Base-by-base conservation (phyloP, 2,113 vertebrate species). In the Isichthys henryi region DNA sequence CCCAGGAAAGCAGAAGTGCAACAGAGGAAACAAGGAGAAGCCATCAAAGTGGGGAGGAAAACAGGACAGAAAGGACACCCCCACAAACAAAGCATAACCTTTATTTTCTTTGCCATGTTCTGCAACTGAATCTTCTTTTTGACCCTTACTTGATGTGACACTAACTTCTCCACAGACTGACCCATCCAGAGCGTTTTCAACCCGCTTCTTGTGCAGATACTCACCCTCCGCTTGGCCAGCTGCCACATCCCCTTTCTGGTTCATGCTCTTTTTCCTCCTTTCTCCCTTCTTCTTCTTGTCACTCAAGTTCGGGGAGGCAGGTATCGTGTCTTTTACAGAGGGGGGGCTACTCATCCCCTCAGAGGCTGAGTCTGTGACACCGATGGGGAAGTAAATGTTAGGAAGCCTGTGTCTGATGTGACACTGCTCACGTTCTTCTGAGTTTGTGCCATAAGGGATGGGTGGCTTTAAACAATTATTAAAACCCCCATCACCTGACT, bases 161-260 rank as follows among this genome's bases (percentile, higher is more conserved):
- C 45, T 46, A 48, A 84, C 82, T 11, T 84, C 82, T 10, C 48
- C 43, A 11, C 43, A 84, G 82, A 84, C 43, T 84, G 82, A 84
- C 82, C 82, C 7, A n/a, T 49, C 45, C 3, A 84, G 80, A 82
- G 77, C 35, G 27, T 46, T 39, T 45, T 43, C 53, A n/a, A 9
- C 35, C 48, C 11, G 9, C 13, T 17, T 46, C 52, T 6, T 31
- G n/a, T 43, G 77, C 7, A 0, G n/a, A 56, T 21, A 50, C 96
- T 95, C 93, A 99, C 98, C 98, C 95, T 99, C 98, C 0, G 98
- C 98, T 93, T 99, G 98, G 0, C 97, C 97, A 0, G 95, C 92
- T 0, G 97, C 96, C 0, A 96, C 92, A 35, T 99, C 98, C 0
- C 98, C 98, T 95, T 97, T 99, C 0, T 97, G 97, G 0, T 97